Evolutionary conservation across 2,113 vertebrate species (phyloP), one percentile per base, ranked within the genome.

Genomic region (Macrotis lagotis): DNA sequence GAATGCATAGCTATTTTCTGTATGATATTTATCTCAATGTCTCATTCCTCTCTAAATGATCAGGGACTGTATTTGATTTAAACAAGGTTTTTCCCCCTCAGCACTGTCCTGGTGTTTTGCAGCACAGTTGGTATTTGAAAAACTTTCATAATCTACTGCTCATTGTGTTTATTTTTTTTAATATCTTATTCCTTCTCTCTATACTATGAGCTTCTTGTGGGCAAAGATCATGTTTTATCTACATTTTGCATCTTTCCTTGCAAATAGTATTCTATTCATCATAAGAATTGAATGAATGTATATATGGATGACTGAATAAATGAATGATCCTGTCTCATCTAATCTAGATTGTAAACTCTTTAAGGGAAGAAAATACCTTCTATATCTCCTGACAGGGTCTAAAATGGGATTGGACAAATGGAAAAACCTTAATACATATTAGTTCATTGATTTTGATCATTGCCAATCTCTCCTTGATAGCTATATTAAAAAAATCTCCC

Each of bases 271-370:
- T 59, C 28, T 28, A 55, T 59, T 59, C 47, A 91, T 55, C 51
- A 28, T 25, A 25, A 89, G 44, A 48, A 37, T 1, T 16, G 44
- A 51, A 26, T 47, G n/a, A n/a, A 11, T 37, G 28, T 83, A 28
- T n/a, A 25, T 49, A 50, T 8, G 25, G 0, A 16, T 16, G 3
- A 28, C 37, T 24, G 49, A 48, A 31, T 0, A 0, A 1, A 11
- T 10, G 19, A 4, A 0, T 3, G 22, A 7, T 3, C 31, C 59
- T 66, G 0, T 50, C 25, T 22, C 88, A 37, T 88, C 37, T 25
- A 31, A 51, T 16, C 66, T 83, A 22, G 6, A 44, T 44, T 22
- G 66, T 83, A 22, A 74, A 5, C 16, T 44, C 37, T 6, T 83
- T 83, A 83, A 44, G 6, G 66, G 66, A 83, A 83, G n/a, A 83